These are phyloP conservation scores for Cebus imitator DNA, from an alignment of 2,113 vertebrate species.

Conservation along the genomic window DNA sequence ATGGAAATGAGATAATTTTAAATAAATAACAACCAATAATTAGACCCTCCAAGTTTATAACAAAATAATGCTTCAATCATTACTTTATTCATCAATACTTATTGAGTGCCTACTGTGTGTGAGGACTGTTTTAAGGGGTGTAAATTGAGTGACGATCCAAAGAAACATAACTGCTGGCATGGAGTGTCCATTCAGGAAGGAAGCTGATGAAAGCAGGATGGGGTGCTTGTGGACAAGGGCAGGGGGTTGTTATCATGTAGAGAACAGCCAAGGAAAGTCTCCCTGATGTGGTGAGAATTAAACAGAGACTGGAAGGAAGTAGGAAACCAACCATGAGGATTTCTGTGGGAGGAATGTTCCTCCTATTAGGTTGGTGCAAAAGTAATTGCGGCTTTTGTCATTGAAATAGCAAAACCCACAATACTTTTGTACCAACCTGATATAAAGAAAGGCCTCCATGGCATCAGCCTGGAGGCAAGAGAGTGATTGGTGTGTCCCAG, in stretches of 20 bases:
- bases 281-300: neutral
- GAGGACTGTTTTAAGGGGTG: neutral
- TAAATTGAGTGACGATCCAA: neutral
- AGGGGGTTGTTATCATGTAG: too few species aligned
- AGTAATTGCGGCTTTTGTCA: too few species aligned
- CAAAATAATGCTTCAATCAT: neutral
- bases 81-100: neutral
- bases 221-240: neutral
- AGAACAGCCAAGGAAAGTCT: neutral
- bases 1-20: neutral
- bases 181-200: neutral
- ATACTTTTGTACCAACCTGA: too few species aligned
- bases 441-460: neutral
- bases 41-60: neutral
- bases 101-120: neutral
- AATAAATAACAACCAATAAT: neutral
- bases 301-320: neutral
- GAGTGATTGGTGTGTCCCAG: neutral
- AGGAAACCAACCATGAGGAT: neutral
- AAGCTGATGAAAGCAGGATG: neutral
- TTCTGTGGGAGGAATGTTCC: neutral
- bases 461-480: neutral
- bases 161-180: neutral
- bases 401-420: too few species aligned
- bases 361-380: neutral